phyloP scores from a whole-genome alignment of 2,797 vertebrate genomes.

The Myripristis murdjan region DNA sequence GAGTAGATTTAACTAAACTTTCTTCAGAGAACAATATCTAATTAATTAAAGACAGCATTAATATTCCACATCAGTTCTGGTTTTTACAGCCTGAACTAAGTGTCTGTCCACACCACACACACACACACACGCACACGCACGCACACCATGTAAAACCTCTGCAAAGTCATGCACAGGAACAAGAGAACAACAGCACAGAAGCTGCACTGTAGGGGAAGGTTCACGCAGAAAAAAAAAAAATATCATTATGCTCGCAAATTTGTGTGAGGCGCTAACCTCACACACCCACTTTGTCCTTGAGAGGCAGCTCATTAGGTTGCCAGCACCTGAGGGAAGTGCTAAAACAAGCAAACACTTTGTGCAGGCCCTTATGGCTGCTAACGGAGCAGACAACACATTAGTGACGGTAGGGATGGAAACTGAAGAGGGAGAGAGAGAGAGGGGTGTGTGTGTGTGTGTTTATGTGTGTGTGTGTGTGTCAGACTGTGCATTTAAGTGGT shows the following conservation, averaged over 20 bases:
- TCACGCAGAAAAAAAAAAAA: conserved; percentile 23
- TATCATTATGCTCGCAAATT: conserved; percentile 26
- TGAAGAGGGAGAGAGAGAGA: conserved; percentile 33
- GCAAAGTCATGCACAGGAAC: background rate
- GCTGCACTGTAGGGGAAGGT: conserved; percentile 53
- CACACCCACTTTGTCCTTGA: conserved; percentile 67
- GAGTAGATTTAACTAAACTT: too few relatives aligned
- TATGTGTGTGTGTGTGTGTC: conserved; percentile 24
- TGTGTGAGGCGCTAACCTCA: conserved; percentile 14
- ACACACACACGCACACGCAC: too few relatives aligned
- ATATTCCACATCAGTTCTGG: conserved; percentile 4
- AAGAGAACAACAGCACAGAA: conserved; percentile 5
- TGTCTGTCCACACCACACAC: background rate
- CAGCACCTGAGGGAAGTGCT: conserved; percentile 64
- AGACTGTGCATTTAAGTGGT: background rate
- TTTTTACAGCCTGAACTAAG: conserved; percentile 17
- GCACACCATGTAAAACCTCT: conserved; percentile 15
- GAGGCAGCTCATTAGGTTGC: conserved; percentile 77
- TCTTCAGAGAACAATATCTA: background rate
- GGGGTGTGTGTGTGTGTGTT: conserved; percentile 20
- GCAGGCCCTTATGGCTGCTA: conserved; percentile 62
- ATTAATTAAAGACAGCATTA: too few relatives aligned
- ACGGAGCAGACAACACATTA: conserved; percentile 71
- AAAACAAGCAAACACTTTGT: conserved; percentile 80
- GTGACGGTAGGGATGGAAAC: conserved; percentile 57